Conservation (phyloP, 2,113 vertebrate genomes). For the Pycnonotus jocosus region DNA sequence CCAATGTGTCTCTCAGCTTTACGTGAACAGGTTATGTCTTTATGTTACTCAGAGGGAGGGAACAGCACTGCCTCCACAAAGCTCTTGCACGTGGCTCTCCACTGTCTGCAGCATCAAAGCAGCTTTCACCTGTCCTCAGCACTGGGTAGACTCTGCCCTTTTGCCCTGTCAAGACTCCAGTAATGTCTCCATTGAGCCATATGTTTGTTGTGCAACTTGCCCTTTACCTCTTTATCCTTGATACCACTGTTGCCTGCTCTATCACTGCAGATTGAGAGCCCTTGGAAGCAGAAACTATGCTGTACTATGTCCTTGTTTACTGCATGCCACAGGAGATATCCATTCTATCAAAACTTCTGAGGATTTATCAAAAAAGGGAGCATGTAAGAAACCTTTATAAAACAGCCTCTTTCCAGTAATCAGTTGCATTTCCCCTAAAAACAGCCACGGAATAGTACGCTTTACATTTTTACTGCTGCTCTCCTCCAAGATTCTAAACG, state of each 20-base stretch:
- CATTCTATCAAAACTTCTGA: not conserved
- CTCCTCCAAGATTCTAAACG: not conserved
- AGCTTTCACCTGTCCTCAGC: not conserved
- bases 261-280: not conserved
- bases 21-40: not conserved
- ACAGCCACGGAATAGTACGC: rapidly evolving
- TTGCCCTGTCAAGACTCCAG: not conserved
- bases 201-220: not conserved
- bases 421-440: not conserved
- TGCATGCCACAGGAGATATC: not conserved
- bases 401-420: not conserved
- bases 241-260: not conserved
- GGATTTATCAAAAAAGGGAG: not conserved
- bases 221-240: not conserved
- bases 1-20: not conserved
- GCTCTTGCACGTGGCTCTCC: not conserved
- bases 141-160: not conserved
- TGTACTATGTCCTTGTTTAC: not conserved
- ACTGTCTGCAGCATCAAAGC: not conserved
- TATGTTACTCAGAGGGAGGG: not conserved
- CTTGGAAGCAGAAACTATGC: not conserved
- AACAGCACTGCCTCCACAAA: not conserved
- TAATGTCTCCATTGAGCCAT: not conserved
- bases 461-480: not conserved
- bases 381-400: not conserved